Percentiles rank a stretch among this genome's conserved stretches.
Conservation (phyloP, 2,797 vertebrate species). For the Cynodonichthys magdalenae region DNA sequence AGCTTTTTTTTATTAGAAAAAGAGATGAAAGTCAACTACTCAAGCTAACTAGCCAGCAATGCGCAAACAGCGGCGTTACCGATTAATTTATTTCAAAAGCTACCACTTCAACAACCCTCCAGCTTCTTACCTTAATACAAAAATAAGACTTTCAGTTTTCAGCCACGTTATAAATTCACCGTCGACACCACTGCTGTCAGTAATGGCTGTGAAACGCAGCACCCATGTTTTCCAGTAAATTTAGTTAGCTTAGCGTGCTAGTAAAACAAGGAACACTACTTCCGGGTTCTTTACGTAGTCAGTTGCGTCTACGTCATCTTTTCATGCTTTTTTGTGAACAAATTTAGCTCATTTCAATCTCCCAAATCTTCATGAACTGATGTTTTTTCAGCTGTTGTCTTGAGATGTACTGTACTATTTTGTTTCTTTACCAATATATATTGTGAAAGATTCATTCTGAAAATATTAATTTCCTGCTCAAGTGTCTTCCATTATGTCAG, state of each 20-base stretch:
- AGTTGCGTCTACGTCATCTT: slow-evolving; percentile 48
- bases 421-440: background rate
- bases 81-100: background rate
- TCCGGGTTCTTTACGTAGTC: slow-evolving; percentile 55
- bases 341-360: no score
- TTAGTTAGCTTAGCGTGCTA: slow-evolving; percentile 50
- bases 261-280: slow-evolving; percentile 24
- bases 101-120: background rate
- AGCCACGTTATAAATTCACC: slow-evolving; percentile 9
- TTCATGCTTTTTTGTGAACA: no score
- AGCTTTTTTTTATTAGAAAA: background rate
- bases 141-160: slow-evolving; percentile 15
- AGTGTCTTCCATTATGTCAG: background rate
- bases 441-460: no score
- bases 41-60: slow-evolving; percentile 61
- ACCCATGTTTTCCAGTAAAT: slow-evolving; percentile 75
- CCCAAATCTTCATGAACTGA: no score
- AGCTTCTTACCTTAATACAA: slow-evolving; percentile 57
- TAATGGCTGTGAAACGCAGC: slow-evolving; percentile 53
- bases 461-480: background rate
- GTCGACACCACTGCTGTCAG: slow-evolving; percentile 57
- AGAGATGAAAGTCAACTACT: slow-evolving; percentile 7
- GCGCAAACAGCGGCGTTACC: slow-evolving; percentile 39
- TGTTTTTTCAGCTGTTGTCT: no score
- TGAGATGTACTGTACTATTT: background rate